Conservation (phyloP, 2,113 vertebrate species). For the Pongo abelii region DNA sequence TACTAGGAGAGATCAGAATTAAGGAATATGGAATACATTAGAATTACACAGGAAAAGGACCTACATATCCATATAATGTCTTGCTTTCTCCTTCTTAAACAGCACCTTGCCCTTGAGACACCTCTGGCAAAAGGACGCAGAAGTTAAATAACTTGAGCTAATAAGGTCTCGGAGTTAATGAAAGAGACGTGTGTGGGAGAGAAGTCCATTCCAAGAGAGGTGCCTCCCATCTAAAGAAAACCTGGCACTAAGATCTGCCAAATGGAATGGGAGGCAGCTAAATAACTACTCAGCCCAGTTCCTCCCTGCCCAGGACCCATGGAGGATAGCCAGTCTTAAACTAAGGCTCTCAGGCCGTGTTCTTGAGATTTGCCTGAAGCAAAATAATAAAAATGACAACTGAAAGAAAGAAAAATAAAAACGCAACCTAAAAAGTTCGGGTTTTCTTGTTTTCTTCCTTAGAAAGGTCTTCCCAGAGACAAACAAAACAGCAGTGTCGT, state of each 20-base stretch:
- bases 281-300: not conserved
- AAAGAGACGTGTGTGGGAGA: conserved; percentile 50
- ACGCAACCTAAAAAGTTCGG: not conserved
- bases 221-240: conserved; percentile 30
- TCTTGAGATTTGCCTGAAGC: not conserved
- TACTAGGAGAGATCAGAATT: conserved; percentile 5
- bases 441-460: conserved; percentile 41
- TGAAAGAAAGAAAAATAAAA: not conserved
- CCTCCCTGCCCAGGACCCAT: not conserved
- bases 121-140: conserved; percentile 35
- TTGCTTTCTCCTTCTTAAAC: conserved; percentile 48
- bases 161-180: conserved; percentile 40
- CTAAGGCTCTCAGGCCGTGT: not conserved
- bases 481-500: not conserved
- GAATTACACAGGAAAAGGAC: not conserved
- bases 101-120: conserved; percentile 41
- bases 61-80: not conserved
- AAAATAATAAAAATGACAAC: not conserved
- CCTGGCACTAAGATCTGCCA: not conserved
- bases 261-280: conserved; percentile 2
- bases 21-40: not conserved
- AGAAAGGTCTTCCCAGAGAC: not conserved
- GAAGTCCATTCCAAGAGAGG: conserved; percentile 17
- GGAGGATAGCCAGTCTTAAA: not conserved
- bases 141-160: conserved; percentile 60